A percentile compares a stretch with the other conserved stretches of the same genome.
Conservation (phyloP, 2,888 invertebrate species). For the Limnephilus rhombicus region DNA sequence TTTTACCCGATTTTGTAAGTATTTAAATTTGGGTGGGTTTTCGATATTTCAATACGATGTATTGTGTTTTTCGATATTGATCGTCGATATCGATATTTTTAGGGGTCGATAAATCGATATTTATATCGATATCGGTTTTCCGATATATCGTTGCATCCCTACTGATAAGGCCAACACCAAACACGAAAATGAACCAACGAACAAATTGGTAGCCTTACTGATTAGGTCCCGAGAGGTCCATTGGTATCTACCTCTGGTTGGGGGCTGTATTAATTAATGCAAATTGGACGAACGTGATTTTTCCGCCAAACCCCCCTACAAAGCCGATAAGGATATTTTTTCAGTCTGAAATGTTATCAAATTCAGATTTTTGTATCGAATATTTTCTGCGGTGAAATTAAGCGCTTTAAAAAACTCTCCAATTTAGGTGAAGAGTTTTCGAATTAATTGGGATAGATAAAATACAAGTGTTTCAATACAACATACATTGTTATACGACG, state of each 20-base stretch:
- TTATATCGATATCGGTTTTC: too few relatives aligned
- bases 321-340: constrained; percentile 34
- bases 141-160: too few relatives aligned
- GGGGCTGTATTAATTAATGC: constrained; percentile 24
- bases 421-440: not conserved
- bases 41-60: too few relatives aligned
- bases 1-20: too few relatives aligned
- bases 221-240: not conserved
- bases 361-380: constrained; percentile 6
- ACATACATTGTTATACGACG: not conserved
- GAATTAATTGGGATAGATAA: not conserved
- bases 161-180: not conserved
- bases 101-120: too few relatives aligned
- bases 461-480: not conserved
- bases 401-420: not conserved
- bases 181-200: not conserved
- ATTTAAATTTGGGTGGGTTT: too few relatives aligned
- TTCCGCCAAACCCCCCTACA: not conserved
- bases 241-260: not conserved
- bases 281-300: constrained; percentile 42
- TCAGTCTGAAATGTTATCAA: not conserved
- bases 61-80: too few relatives aligned
- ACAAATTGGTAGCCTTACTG: not conserved
- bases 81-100: too few relatives aligned
- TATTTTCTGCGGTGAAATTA: not conserved